A percentile compares a stretch with the other conserved stretches of the same genome.
These are phyloP conservation scores for Augochlora pura DNA, from an alignment of 1,140 invertebrate genomes.

Conservation along the genomic window DNA sequence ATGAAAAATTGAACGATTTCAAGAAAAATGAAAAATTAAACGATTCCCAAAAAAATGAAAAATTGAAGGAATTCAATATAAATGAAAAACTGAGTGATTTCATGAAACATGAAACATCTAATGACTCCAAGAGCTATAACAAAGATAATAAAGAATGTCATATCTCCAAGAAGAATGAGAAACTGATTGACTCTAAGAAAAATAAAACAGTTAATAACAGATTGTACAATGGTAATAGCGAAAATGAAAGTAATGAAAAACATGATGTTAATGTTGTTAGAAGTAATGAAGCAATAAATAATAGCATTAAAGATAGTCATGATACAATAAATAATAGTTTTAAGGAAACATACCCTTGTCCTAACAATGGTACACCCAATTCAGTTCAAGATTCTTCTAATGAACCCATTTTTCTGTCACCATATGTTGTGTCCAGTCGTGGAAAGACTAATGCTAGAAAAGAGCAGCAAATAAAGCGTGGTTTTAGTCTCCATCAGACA, in stretches of 20 bases:
- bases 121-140: no score
- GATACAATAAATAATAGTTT: background rate
- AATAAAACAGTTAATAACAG: no score
- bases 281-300: background rate
- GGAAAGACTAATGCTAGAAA: conserved; percentile 79
- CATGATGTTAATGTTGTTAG: background rate
- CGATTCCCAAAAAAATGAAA: no score
- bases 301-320: background rate
- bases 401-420: conserved; percentile 66
- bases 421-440: conserved; percentile 69
- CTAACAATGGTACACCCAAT: background rate
- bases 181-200: background rate
- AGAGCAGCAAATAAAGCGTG: conserved; percentile 75
- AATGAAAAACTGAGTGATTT: no score
- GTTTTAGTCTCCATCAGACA: conserved; percentile 60
- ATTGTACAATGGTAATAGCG: background rate
- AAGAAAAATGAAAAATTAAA: no score
- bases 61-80: no score
- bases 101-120: no score
- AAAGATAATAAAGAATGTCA: no score
- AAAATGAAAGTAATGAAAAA: background rate
- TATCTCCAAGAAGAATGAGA: background rate
- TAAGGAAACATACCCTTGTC: background rate
- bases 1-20: no score
- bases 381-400: background rate